phyloP scores from a whole-genome alignment of 2,113 vertebrate genomes.

The Seriola quinqueradiata region DNA sequence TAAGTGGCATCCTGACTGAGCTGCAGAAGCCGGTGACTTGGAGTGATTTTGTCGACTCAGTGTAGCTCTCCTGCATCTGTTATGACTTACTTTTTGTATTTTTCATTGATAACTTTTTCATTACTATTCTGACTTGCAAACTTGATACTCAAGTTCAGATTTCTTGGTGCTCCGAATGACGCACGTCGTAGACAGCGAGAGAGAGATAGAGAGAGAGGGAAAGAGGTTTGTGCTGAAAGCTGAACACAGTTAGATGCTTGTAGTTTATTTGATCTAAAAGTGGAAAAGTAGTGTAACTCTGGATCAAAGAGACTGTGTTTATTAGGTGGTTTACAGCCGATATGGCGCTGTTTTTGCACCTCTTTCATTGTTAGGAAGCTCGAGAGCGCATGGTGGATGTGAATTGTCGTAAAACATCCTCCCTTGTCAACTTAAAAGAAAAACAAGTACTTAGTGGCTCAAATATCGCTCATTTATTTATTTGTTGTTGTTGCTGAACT shows the following conservation, averaged over 20 bases:
- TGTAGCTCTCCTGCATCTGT: conserved; percentile 14
- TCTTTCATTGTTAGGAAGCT: conserved; percentile 73
- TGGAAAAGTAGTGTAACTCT: conserved; percentile 18
- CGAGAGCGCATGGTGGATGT: conserved; percentile 73
- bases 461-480: conserved; percentile 4
- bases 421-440: conserved; percentile 50
- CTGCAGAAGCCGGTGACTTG: conserved; percentile 19
- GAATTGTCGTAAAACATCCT: conserved; percentile 61
- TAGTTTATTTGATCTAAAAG: conserved; percentile 20
- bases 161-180: conserved; percentile 55
- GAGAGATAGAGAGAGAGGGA: not conserved
- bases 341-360: conserved; percentile 68
- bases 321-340: conserved; percentile 45
- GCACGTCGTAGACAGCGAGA: conserved; percentile 39
- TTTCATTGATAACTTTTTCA: conserved; percentile 73
- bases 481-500: conserved; percentile 45
- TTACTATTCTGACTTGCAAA: conserved; percentile 26
- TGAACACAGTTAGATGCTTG: conserved; percentile 11
- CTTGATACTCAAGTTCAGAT: conserved; percentile 72
- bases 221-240: conserved; percentile 3
- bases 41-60: conserved; percentile 15
- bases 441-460: conserved; percentile 23
- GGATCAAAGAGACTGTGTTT: conserved; percentile 51
- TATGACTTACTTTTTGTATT: not conserved
- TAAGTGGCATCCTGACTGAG: conserved; percentile 43